Evolutionary conservation across 92 coral and sea anemone genomes (phyloP).

Genomic region (Pocillopora meandrina): DNA sequence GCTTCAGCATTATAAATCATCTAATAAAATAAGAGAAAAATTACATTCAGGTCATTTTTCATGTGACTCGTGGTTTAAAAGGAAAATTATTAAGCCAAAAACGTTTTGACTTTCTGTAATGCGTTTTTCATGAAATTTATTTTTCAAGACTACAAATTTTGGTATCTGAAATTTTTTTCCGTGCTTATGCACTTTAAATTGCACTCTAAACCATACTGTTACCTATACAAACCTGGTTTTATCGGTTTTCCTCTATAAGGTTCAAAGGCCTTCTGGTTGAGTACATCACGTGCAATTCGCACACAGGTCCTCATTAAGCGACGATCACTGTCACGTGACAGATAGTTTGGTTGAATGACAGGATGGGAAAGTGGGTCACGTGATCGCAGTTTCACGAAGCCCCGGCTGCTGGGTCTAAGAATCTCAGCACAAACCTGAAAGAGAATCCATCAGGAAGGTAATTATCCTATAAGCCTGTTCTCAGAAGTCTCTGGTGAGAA

Average conservation of each 20-base stretch:
- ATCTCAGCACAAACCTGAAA: slow-evolving; percentile 72
- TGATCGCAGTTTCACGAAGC: slow-evolving; percentile 62
- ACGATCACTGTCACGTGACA: slow-evolving; percentile 66
- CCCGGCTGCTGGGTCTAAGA: slow-evolving; percentile 70
- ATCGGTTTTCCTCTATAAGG: slow-evolving; percentile 69
- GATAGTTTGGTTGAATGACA: slow-evolving; percentile 71
- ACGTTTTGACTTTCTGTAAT: too few species aligned
- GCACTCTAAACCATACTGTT: neutral
- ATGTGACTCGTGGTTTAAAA: too few species aligned
- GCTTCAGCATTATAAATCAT: too few species aligned
- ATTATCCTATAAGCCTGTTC: too few species aligned
- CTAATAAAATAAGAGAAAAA: too few species aligned
- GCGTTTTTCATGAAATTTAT: too few species aligned
- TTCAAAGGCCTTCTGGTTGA: slow-evolving; percentile 75
- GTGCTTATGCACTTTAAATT: neutral
- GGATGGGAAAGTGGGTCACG: slow-evolving; percentile 67
- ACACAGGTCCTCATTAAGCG: slow-evolving; percentile 61
- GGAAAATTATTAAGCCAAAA: too few species aligned
- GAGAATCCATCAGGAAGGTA: neutral
- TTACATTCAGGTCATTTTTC: too few species aligned
- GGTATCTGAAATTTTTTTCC: too few species aligned
- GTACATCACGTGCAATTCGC: slow-evolving; percentile 65
- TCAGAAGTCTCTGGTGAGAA: too few species aligned
- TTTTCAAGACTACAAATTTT: too few species aligned
- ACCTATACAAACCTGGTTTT: slow-evolving; percentile 57